Evolutionary conservation across 2,888 invertebrate genomes (phyloP), one percentile per base, ranked within the genome.

Genomic region (Euplexia lucipara): DNA sequence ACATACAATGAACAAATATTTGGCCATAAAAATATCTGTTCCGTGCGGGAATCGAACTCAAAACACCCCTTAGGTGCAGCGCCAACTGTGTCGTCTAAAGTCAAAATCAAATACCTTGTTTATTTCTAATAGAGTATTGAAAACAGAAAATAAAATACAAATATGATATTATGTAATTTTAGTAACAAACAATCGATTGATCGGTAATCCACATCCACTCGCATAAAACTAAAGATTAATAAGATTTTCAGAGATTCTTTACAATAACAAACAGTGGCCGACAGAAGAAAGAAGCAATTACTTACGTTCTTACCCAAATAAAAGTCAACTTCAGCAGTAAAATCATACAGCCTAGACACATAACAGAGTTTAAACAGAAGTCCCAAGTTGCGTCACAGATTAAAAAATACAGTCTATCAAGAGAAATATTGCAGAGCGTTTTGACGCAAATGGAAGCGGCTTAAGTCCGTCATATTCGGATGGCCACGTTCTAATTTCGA

Each of bases 311-410:
- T 66, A 64, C 53, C 61, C 22, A 71, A 69, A 81, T 75, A 78
- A 75, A 81, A 74, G 65, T 75, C 69, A 47, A 78, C 49, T 51
- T 45, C 58, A 75, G 81, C 64, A 75, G 70, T 78, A 78, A 81
- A 79, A 78, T 79, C 71, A 81, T 81, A 78, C 62, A 78, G 34
- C 47, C 30, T 18, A 20, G 10, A 16, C 41, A 48, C 20, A 22
- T 2, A 20, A 53, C 0, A 45, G 0, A n/a, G 0, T 2, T 12
- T 22, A 26, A 5, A 8, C 57, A 77, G 53, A 74, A 74, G 52
- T 0, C 2, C 20, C 20, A 63, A 5, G 3, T 6, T 20, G 30
- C 14, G 8, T 9, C 14, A 35, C 30, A 54, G 12, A n/a, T 1
- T 32, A n/a, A 2, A 30, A 70, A 59, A 30, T 47, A 7, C 34